Base-by-base conservation (phyloP, 2,113 vertebrate species). In the Rhea americana region DNA sequence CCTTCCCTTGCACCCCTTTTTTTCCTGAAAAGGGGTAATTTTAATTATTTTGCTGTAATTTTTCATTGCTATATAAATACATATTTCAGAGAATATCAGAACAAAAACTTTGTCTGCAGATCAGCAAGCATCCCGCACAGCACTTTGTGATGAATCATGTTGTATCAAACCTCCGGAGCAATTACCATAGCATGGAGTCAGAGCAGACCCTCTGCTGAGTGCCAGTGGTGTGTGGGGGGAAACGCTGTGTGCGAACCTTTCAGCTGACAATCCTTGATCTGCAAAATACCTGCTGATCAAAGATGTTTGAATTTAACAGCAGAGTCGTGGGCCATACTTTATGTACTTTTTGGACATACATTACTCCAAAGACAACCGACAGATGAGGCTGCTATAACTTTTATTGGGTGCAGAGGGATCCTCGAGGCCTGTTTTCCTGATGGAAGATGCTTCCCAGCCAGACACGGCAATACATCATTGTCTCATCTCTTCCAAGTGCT, bases 201-300 rank as follows among this genome's bases (percentile, higher is more conserved):
- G 66, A 56, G 90, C 24, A 7, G 20, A 8, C 12, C 7, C 1
- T 43, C 82, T 61, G 48, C 48, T 73, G 55, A 82, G 62, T 37
- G 30, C 7, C 0, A 0, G 14, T 53, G 16, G 0, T 11, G 2
- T 15, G 15, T 58, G 5, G 72, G 35, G 25, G 45, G 13, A 75
- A 19, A 17, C 66, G 51, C 35, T 58, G 9, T 45, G 32, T 81
- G 39, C 18, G 16, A 73, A 55, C 22, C 19, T 76, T 53, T 28
- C 20, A 70, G n/a, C 9, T 71, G 37, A 45, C 58, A 66, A 47
- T 43, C 25, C 7, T 17, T 45, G 17, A 8, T 73, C 72, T 88
- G 65, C 41, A 71, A 80, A 35, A 45, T 48, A 17, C 8, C 59
- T 76, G 24, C 20, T 75, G 39, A 24, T 25, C 24, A 55, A 63